phyloP scores from a whole-genome alignment of 2,113 vertebrate species.

The Rhinolophus sinicus region DNA sequence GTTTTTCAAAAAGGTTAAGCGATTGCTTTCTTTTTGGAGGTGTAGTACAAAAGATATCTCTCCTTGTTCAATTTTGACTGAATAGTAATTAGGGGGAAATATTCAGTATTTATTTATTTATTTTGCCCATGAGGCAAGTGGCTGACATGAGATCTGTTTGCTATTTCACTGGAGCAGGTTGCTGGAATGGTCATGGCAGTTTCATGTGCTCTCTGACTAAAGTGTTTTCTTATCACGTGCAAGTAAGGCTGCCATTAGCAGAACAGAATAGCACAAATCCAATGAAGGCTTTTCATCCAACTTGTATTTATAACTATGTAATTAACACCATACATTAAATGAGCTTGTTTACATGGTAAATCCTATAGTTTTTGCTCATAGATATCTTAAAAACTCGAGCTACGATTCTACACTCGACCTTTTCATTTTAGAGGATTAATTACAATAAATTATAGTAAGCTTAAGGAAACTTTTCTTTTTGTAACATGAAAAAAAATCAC shows the following conservation, averaged over 20 bases:
- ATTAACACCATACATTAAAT: slow-evolving; percentile 52
- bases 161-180: slow-evolving; percentile 15
- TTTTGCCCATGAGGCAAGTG: not conserved
- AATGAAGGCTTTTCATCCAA: not conserved
- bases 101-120: not conserved
- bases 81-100: not conserved
- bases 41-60: not conserved
- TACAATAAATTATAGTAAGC: slow-evolving; percentile 23
- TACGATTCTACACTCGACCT: slow-evolving; percentile 1
- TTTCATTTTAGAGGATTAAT: slow-evolving; percentile 48
- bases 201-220: not conserved
- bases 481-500: slow-evolving; percentile 12
- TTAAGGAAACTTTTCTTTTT: slow-evolving; percentile 34
- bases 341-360: slow-evolving; percentile 58
- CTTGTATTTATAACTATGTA: slow-evolving; percentile 28
- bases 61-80: slow-evolving; percentile 14
- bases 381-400: slow-evolving; percentile 32
- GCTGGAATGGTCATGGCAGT: not conserved
- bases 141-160: not conserved
- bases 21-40: slow-evolving; percentile 14
- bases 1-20: not conserved
- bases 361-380: slow-evolving; percentile 40
- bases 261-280: slow-evolving; percentile 44
- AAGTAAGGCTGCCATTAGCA: not conserved
- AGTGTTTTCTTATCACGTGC: slow-evolving; percentile 48